Base-by-base conservation (phyloP, 2,888 invertebrate species). In the Salticus scenicus region DNA sequence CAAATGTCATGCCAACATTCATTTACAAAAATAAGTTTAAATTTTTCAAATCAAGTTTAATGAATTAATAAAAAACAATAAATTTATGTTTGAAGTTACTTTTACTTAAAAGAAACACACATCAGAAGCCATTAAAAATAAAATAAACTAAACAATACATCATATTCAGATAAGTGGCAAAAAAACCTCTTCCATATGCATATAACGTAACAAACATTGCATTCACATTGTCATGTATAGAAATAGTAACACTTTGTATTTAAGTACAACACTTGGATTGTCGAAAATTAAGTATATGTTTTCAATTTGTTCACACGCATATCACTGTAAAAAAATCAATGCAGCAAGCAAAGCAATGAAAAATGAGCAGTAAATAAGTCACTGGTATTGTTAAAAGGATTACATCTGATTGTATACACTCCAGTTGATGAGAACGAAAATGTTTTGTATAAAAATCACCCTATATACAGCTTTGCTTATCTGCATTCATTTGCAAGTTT, bases 241-340 rank as follows among this genome's bases (percentile, higher is more conserved):
- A 66, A 72, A 76, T 76, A 76, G 63, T 33, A 64, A 74, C 67
- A 81, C 47, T 64, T 63, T 27, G 20, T 47, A 70, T 75, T 80
- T 83, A 77, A 83, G 72, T 73, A 83, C 83, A 83, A 72, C 37
- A 70, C 71, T 31, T 67, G 67, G 83, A 83, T 83, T 83, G 83
- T 83, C 83, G 73, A 83, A 47, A 83, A 83, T 83, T 83, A 83
- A 77, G 83, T 83, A 77, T 76, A 64, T 69, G 41, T 63, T 47
- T 37, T 72, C 27, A 83, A 73, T 83, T 83, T 77, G 72, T 83
- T 83, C 72, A 28, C 57, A 72, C 66, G 64, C 63, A 37, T 77
- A 71, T 76, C 70, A 31, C 74, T 33, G 41, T 57, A 57, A 81
- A n/a, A n/a, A n/a, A 71, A 74, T 37, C 57, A 74, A 63, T 57